Evolutionary conservation across 2,113 vertebrate species (phyloP), one percentile per base, ranked within the genome.

Genomic region (Thomomys bottae): DNA sequence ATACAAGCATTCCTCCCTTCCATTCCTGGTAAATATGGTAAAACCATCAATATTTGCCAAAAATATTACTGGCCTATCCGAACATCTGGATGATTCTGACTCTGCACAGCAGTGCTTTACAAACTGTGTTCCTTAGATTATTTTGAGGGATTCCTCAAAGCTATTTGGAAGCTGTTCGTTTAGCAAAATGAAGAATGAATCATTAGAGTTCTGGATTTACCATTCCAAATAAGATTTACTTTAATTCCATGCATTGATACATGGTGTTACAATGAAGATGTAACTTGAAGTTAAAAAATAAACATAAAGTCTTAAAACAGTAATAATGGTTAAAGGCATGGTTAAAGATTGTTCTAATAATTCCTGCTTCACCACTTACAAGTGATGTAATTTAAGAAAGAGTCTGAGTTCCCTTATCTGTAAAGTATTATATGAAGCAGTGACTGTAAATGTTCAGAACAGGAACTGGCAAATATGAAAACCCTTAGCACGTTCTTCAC

Each of bases 11-110:
- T 83, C 42, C 23, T 40, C 59, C 59, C 15, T 59, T 4, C 5
- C 82, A 66, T 15, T 54, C 14, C 49, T 54, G 57, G 45, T 61
- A 78, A 83, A 72, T 5, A 79, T 36, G n/a, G 12, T 28, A 84
- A 77, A 71, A 61, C 11, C 45, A 84, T 80, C 75, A 86, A 64
- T 67, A 85, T 63, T 49, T 67, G 34, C 86, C 72, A 89, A 83
- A 91, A 85, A 28, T 26, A 67, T 83, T 61, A 89, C 40, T 86
- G 34, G 28, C 23, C 38, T 87, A 18, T 34, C 85, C 71, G 38
- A 63, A 14, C 6, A 86, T 75, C 59, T 87, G 32, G 57, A 64
- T 34, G 42, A 23, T 59, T 28, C 80, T 15, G 34, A 36, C 64
- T 49, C 72, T 23, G 73, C 42, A 42, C 0, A 57, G 11, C 21